Base-by-base conservation (phyloP, 2,797 vertebrate species). In the Fistularia tabacaria region DNA sequence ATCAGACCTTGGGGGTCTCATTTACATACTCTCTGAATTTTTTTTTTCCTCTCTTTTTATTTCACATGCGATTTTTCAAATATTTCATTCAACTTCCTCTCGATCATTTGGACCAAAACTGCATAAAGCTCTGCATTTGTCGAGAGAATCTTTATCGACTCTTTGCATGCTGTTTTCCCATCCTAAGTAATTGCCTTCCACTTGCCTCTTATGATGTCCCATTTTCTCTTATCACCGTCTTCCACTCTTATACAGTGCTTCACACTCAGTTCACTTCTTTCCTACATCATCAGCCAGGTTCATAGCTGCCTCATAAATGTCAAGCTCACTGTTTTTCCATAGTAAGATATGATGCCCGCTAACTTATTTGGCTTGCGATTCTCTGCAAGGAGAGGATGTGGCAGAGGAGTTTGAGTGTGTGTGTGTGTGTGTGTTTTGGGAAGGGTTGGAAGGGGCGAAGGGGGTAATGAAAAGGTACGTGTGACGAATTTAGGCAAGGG, bases 401-500 rank as follows among this genome's bases (percentile, higher is more conserved):
- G 49, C 6, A 36, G 14, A 13, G 49, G 57, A 40, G 7, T 8
- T 40, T 40, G 8, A 3, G 8, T 37, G 46, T 11, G 8, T 40
- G 8, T 37, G 46, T 11, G 37, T 66, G 48, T 60, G 45, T 36
- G 6, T 12, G 10, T 73, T 73, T 75, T 72, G 77, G 61, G 51
- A 50, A 60, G 46, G 46, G 64, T 50, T 65, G 49, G 46, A 65
- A 67, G 58, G 57, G 62, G 66, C 46, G 46, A 46, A 69, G 72
- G 71, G 66, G 73, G 80, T 76, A 84, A 80, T 85, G 77, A 83
- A 85, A 85, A 81, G 74, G 77, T 84, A 55, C 76, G 75, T 83
- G 81, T 85, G 85, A 87, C 82, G 57, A 83, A 87, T 84, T 77
- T 81, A 84, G 77, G 83, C 69, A 77, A 81, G 80, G 84, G 83